These are phyloP conservation scores for Muscidifurax raptorellus DNA, from an alignment of 1,140 invertebrate genomes.

Conservation along the genomic window DNA sequence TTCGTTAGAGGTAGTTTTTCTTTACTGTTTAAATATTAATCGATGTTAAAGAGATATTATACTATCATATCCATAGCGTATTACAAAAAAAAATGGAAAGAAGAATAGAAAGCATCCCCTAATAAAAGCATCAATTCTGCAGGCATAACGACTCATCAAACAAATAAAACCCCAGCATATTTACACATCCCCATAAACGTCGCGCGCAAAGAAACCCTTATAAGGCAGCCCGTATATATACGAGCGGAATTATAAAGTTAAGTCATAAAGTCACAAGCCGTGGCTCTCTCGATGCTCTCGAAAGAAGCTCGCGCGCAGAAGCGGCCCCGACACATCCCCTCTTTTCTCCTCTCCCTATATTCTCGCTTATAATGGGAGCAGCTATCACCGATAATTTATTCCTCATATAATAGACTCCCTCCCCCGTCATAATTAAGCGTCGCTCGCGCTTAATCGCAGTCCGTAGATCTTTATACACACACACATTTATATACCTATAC, in stretches of 20 bases:
- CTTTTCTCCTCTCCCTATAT: not conserved
- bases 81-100: not conserved
- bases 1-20: too few species aligned
- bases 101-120: not conserved
- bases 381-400: slow-evolving; percentile 35
- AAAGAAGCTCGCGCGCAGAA: not conserved
- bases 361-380: not conserved
- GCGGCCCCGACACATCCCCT: not conserved
- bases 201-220: not conserved
- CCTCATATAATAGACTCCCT: not conserved
- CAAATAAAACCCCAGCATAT: not conserved
- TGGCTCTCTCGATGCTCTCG: not conserved
- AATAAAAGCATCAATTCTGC: not conserved
- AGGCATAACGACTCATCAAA: not conserved
- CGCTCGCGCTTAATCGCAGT: slow-evolving; percentile 4
- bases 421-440: not conserved
- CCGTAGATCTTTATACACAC: slow-evolving; percentile 1
- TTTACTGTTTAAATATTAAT: too few species aligned
- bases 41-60: too few species aligned
- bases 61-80: too few species aligned
- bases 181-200: slow-evolving; percentile 4
- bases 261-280: not conserved
- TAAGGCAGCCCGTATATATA: slow-evolving; percentile 1
- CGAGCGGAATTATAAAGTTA: not conserved
- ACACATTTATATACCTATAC: not conserved